Base-by-base conservation (phyloP, 2,113 vertebrate genomes). In the Antigone vipio region DNA sequence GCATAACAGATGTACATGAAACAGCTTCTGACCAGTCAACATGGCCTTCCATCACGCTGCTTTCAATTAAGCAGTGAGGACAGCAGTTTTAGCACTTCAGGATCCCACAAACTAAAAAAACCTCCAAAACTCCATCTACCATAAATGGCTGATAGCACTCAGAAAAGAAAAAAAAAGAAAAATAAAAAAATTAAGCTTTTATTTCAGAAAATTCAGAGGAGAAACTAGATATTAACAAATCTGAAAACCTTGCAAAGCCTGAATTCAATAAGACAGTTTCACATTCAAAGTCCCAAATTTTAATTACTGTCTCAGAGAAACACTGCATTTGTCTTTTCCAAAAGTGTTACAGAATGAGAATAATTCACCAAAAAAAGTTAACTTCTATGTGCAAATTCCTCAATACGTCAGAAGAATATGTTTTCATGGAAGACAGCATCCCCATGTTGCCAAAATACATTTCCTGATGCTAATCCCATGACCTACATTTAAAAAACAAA, bases 391-490 rank as follows among this genome's bases (percentile, higher is more conserved):
- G 69, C 67, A 27, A 49, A 62, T 64, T 11, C 55, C 55, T 64
- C 68, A 18, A 13, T 12, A 47, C 62, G 47, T 35, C 74, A 78
- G 78, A 85, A 30, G 53, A 89, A 85, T 84, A 87, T 89, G 69
- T 3, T 52, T 34, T 30, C 80, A 42, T 3, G 42, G 69, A 23
- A 89, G 29, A 34, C 56, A 75, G 29, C 66, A 71, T 15, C 77
- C 38, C 44, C 17, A 13, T 5, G 49, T 19, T 92, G 81, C 71
- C 94, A 95, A 75, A 94, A 90, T 6, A 68, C 79, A 74, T 83
- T 88, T 80, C 90, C 95, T 72, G 68, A 71, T 35, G 75, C 15
- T 96, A 96, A 94, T 93, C 95, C 82, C 76, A 56, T 90, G 95
- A 92, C 93, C 90, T 95, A 95, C 78, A 95, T 96, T 86, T 52